Conservation (phyloP, 2,113 vertebrate species). For the Euleptes europaea region DNA sequence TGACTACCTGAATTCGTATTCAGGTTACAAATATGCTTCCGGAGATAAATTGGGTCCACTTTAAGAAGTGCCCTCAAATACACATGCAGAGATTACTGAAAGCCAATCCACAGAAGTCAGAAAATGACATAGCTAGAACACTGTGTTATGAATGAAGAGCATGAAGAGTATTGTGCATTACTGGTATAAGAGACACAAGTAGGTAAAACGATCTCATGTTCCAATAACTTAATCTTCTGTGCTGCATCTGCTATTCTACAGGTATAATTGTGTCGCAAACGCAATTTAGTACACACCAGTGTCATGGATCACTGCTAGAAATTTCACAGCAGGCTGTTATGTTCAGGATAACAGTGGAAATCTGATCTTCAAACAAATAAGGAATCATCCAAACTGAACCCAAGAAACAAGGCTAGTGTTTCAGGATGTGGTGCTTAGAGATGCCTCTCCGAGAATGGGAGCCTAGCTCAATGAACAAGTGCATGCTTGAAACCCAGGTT, state of each 20-base stretch:
- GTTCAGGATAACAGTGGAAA: neutral
- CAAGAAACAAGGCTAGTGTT: neutral
- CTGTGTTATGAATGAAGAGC: neutral
- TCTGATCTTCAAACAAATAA: neutral
- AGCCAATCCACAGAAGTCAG: neutral
- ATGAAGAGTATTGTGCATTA: neutral
- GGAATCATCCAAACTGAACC: neutral
- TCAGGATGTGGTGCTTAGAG: neutral
- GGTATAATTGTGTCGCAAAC: neutral
- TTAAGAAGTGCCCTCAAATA: neutral
- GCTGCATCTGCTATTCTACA: neutral
- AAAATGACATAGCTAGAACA: neutral
- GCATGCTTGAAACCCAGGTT: neutral
- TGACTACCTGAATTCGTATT: neutral
- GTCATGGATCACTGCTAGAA: neutral
- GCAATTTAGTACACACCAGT: neutral
- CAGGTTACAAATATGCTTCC: neutral
- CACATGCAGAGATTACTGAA: neutral
- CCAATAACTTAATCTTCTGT: conserved; percentile 10
- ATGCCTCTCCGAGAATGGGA: neutral
- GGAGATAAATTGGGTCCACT: neutral
- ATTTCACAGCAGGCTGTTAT: neutral
- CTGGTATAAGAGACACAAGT: neutral
- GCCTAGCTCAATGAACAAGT: neutral
- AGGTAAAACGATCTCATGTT: conserved; percentile 10